phyloP scores from a whole-genome alignment of 2,888 invertebrate species.

The Caenorhabditis macrosperma region DNA sequence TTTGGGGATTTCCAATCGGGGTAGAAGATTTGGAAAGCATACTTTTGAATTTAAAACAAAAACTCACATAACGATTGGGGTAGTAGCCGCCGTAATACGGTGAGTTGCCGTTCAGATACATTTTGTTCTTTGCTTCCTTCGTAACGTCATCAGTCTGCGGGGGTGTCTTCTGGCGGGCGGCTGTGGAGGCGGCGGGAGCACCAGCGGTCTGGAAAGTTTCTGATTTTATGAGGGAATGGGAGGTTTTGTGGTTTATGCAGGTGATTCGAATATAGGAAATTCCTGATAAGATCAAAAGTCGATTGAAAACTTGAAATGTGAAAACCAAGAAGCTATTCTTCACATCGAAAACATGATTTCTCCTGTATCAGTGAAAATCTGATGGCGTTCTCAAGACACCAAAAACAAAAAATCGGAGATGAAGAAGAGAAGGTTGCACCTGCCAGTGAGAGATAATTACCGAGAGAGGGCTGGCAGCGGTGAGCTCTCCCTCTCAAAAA shows the following conservation, averaged over 20 bases:
- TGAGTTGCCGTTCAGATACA: slow-evolving; percentile 34
- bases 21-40: no score
- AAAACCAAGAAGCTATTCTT: no score
- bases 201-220: neutral
- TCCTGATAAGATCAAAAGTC: no score
- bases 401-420: no score
- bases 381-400: no score
- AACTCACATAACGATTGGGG: slow-evolving; percentile 35
- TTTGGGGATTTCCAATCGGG: no score
- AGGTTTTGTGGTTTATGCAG: no score
- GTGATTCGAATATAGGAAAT: no score
- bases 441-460: neutral
- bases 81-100: slow-evolving; percentile 46
- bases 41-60: neutral
- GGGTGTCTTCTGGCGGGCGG: neutral
- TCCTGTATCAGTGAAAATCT: no score
- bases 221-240: neutral
- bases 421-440: slow-evolving; percentile 15
- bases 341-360: no score
- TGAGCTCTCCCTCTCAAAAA: slow-evolving; percentile 1
- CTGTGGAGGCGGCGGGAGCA: neutral
- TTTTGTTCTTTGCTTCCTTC: neutral
- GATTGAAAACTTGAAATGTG: no score
- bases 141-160: slow-evolving; percentile 9
- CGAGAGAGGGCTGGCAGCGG: neutral